These are phyloP conservation scores for Ladona fulva DNA, from an alignment of 1,140 invertebrate species.

Conservation along the genomic window DNA sequence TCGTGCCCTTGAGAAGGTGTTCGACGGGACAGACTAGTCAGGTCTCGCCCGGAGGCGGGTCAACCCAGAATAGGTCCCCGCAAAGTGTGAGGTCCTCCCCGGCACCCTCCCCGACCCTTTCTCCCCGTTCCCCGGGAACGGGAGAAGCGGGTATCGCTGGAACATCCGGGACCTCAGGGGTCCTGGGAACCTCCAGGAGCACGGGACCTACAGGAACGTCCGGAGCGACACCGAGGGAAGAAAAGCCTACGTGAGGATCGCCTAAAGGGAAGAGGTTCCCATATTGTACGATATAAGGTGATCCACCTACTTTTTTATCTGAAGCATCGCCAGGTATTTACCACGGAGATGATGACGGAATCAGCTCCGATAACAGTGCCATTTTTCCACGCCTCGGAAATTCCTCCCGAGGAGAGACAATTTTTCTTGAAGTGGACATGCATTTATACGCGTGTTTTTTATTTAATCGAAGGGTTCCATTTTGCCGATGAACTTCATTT, in stretches of 20 bases:
- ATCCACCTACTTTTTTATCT: too few relatives aligned
- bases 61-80: neutral
- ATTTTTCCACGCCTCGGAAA: too few relatives aligned
- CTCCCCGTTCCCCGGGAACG: neutral
- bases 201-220: neutral
- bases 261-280: neutral
- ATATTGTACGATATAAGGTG: too few relatives aligned
- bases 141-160: neutral
- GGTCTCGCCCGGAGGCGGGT: neutral
- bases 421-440: too few relatives aligned
- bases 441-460: too few relatives aligned
- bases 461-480: too few relatives aligned
- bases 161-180: neutral
- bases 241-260: neutral
- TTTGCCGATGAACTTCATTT: too few relatives aligned
- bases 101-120: neutral
- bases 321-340: too few relatives aligned
- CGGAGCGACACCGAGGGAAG: neutral
- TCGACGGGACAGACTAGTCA: conserved; percentile 2
- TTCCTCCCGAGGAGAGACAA: too few relatives aligned
- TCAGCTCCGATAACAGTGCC: too few relatives aligned
- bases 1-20: neutral
- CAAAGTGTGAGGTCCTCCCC: neutral
- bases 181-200: neutral
- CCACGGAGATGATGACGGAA: too few relatives aligned